These are phyloP conservation scores for Lerema accius DNA, from an alignment of 1,140 invertebrate species.

Conservation along the genomic window DNA sequence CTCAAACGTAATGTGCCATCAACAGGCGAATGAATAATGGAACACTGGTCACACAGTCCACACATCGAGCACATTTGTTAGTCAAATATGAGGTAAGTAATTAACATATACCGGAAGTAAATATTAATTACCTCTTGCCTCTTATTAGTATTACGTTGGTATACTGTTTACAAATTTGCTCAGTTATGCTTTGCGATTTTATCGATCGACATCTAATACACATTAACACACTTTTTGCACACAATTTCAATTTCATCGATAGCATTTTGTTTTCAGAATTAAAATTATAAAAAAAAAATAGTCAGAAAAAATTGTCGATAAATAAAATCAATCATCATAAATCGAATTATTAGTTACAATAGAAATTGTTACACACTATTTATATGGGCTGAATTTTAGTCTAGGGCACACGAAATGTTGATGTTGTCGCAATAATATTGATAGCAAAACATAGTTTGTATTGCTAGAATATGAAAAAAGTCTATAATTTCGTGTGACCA, in stretches of 20 bases:
- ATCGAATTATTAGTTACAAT: not conserved
- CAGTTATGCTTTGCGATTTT: not conserved
- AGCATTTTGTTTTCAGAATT: too few relatives aligned
- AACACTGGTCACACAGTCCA: constrained; percentile 7
- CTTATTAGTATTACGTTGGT: not conserved
- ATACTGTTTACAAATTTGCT: not conserved
- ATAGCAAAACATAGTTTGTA: too few relatives aligned
- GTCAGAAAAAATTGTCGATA: too few relatives aligned
- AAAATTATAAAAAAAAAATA: too few relatives aligned
- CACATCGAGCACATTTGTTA: not conserved
- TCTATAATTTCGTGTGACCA: too few relatives aligned
- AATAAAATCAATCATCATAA: too few relatives aligned
- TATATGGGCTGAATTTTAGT: too few relatives aligned
- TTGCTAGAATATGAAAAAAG: too few relatives aligned
- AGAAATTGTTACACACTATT: too few relatives aligned
- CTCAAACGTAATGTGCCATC: not conserved
- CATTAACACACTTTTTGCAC: too few relatives aligned
- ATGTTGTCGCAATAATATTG: too few relatives aligned
- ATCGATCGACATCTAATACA: not conserved
- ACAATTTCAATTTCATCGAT: too few relatives aligned
- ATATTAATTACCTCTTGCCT: not conserved
- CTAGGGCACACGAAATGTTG: not conserved
- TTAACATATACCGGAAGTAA: not conserved
- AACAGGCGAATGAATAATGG: not conserved
- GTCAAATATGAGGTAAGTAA: not conserved